These are phyloP conservation scores for Halesus radiatus DNA, from an alignment of 1,140 invertebrate genomes.

Conservation along the genomic window DNA sequence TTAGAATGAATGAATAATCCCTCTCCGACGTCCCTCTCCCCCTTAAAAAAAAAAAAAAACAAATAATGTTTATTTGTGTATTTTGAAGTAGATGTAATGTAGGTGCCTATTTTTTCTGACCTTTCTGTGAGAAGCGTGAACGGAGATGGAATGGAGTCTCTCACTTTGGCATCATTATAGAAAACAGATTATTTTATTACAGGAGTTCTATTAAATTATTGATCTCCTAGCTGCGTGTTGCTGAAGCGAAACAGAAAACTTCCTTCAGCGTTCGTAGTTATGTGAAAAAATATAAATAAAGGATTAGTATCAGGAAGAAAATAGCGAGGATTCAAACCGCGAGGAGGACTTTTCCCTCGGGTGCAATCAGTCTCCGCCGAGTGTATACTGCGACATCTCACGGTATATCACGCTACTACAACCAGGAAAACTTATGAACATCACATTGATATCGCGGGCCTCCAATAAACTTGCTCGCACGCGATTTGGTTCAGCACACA, in stretches of 20 bases:
- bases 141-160: no score
- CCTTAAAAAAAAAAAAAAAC: no score
- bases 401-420: constrained; percentile 42
- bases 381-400: constrained; percentile 56
- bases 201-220: neutral
- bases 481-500: constrained; percentile 5
- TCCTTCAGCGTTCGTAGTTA: neutral
- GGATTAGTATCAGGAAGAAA: constrained; percentile 50
- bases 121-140: no score
- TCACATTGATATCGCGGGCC: neutral
- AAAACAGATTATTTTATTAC: no score
- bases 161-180: no score
- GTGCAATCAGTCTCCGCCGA: constrained; percentile 50
- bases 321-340: constrained; percentile 49
- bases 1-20: no score
- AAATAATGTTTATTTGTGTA: no score
- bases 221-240: neutral
- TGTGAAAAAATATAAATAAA: constrained; percentile 46
- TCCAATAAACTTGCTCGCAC: constrained; percentile 24
- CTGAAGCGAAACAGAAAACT: neutral
- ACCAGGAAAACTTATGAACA: constrained; percentile 5
- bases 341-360: constrained; percentile 37
- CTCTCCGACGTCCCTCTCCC: no score
- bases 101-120: no score
- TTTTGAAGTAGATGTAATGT: no score